phyloP scores from a whole-genome alignment of 2,888 invertebrate genomes.

The Clusia tigrina region DNA sequence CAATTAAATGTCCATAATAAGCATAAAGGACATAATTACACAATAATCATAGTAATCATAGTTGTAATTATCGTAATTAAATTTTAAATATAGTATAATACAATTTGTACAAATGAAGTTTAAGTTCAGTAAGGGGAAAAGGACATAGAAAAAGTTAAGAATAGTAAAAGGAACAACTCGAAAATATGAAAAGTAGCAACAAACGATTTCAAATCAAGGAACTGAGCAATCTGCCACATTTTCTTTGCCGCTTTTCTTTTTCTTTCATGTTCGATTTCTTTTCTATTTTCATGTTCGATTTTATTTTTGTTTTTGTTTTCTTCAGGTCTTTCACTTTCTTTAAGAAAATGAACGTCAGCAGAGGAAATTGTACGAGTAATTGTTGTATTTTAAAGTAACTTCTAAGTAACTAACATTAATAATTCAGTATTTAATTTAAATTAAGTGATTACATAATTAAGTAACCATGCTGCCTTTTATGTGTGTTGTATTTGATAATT shows the following conservation, averaged over 20 bases:
- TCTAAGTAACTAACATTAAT: slow-evolving; percentile 10
- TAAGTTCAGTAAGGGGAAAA: slow-evolving; percentile 19
- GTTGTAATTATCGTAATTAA: neutral
- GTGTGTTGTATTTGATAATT: neutral
- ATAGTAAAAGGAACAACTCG: slow-evolving; percentile 1
- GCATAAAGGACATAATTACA: neutral
- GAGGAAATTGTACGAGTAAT: slow-evolving; percentile 1
- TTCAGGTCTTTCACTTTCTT: slow-evolving; percentile 5
- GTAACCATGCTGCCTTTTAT: slow-evolving; percentile 30
- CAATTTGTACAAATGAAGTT: slow-evolving; percentile 62
- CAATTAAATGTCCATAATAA: neutral
- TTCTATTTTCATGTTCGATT: neutral
- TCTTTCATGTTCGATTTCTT: neutral
- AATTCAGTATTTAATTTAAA: slow-evolving; percentile 6
- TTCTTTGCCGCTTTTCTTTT: neutral
- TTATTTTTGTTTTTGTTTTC: neutral
- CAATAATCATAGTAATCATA: neutral
- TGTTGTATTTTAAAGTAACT: slow-evolving; percentile 9
- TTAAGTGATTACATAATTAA: slow-evolving; percentile 20
- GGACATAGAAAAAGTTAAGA: slow-evolving; percentile 19
- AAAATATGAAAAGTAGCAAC: neutral
- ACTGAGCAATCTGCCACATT: neutral
- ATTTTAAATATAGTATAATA: slow-evolving; percentile 53
- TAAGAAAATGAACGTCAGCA: slow-evolving; percentile 12
- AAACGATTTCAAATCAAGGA: neutral